phyloP scores from a whole-genome alignment of 2,888 invertebrate species.

The Sinopyrophorus schimmeli region DNA sequence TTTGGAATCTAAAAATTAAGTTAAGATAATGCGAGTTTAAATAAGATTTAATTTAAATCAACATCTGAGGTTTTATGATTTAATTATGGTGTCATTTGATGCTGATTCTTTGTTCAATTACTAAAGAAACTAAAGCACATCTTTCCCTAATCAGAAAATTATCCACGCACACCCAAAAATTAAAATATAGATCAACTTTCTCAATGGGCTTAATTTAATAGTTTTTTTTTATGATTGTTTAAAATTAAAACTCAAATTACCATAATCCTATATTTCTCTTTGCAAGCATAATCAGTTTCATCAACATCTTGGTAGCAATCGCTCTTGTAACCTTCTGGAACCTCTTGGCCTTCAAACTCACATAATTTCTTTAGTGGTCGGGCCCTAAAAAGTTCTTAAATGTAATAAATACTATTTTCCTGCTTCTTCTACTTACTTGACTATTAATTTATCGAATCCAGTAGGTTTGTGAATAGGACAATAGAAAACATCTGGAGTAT shows the following conservation, averaged over 20 bases:
- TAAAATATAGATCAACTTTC: too few species aligned
- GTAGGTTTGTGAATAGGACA: constrained; percentile 79
- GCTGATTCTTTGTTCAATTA: too few species aligned
- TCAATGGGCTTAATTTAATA: too few species aligned
- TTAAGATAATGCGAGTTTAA: too few species aligned
- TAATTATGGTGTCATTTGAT: too few species aligned
- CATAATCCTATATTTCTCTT: constrained; percentile 79
- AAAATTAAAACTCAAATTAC: constrained; percentile 53
- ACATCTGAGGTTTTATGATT: too few species aligned
- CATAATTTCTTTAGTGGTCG: constrained; percentile 72
- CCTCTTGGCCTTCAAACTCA: constrained; percentile 70
- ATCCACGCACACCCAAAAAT: too few species aligned
- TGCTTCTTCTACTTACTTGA: constrained; percentile 59
- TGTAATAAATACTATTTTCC: neutral
- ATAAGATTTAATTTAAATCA: too few species aligned
- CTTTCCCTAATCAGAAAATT: too few species aligned
- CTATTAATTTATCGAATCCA: constrained; percentile 72
- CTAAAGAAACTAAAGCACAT: too few species aligned
- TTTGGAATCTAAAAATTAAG: too few species aligned
- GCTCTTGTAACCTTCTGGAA: constrained; percentile 74
- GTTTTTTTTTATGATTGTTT: too few species aligned
- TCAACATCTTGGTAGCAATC: constrained; percentile 81
- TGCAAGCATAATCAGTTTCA: constrained; percentile 78
- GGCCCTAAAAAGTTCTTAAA: constrained; percentile 53
- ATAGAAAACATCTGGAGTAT: constrained; percentile 78